A percentile compares a stretch with the other conserved stretches of the same genome.
phyloP scores from a whole-genome alignment of 2,888 invertebrate genomes.

The Catocala nupta region DNA sequence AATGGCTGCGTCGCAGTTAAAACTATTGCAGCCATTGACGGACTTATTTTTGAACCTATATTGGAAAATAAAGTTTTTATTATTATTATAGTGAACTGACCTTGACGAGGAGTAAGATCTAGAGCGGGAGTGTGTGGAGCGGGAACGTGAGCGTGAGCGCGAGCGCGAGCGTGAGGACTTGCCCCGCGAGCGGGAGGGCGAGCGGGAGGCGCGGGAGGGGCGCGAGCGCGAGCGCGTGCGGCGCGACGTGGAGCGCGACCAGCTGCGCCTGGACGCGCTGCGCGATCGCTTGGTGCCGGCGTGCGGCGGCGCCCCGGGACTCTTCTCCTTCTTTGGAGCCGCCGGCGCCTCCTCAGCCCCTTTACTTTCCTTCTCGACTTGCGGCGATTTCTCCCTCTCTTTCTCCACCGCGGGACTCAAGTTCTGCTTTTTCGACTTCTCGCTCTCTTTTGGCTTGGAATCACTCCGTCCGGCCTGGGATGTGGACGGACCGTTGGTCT shows the following conservation, averaged over 20 bases:
- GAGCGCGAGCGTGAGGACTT: constrained; percentile 70
- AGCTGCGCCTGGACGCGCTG: constrained; percentile 62
- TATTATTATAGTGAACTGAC: constrained; percentile 48
- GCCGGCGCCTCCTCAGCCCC: constrained; percentile 34
- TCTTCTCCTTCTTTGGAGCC: constrained; percentile 53
- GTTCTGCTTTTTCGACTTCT: constrained; percentile 31
- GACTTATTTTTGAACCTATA: too few relatives aligned
- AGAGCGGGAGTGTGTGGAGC: constrained; percentile 71
- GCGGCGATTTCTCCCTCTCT: constrained; percentile 53
- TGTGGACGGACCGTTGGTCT: constrained; percentile 65
- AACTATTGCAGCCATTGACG: too few relatives aligned
- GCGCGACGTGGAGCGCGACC: constrained; percentile 72
- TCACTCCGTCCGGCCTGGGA: constrained; percentile 49
- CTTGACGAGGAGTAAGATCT: constrained; percentile 85
- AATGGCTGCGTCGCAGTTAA: too few relatives aligned
- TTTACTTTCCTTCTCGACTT: constrained; percentile 19
- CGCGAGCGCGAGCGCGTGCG: constrained; percentile 63
- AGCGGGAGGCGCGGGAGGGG: constrained; percentile 52
- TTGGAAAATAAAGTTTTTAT: too few relatives aligned
- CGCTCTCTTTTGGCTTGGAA: constrained; percentile 33
- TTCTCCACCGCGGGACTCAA: constrained; percentile 40
- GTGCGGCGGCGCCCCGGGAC: constrained; percentile 39
- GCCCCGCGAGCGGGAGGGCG: constrained; percentile 61
- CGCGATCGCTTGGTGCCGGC: constrained; percentile 60
- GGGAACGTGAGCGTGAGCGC: constrained; percentile 57